Percentiles rank a stretch among this genome's conserved stretches.
Conservation (phyloP, 2,797 vertebrate genomes). For the Mergus octosetaceus region DNA sequence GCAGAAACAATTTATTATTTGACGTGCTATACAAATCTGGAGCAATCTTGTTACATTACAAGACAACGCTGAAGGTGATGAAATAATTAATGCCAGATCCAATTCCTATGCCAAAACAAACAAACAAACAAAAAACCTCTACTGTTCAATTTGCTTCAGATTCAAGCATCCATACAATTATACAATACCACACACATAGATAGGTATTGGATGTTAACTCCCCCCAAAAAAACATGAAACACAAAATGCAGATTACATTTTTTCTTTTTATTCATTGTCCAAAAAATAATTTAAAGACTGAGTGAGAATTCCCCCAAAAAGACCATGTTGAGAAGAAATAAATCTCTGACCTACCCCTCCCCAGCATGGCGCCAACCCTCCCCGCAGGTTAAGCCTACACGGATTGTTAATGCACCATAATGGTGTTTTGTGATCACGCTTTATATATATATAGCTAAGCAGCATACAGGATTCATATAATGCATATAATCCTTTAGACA, state of each 20-base stretch:
- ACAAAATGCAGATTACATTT: not conserved
- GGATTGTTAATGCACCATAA: too few relatives aligned
- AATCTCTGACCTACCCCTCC: not conserved
- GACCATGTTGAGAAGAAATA: not conserved
- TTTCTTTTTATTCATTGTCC: not conserved
- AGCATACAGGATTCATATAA: too few relatives aligned
- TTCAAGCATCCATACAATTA: not conserved
- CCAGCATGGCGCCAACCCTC: too few relatives aligned
- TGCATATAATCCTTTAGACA: too few relatives aligned
- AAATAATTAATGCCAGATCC: not conserved
- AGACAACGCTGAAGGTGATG: not conserved
- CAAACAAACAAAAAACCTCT: too few relatives aligned
- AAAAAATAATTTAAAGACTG: not conserved
- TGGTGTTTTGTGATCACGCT: too few relatives aligned
- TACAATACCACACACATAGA: not conserved
- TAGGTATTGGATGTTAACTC: not conserved
- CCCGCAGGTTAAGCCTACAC: too few relatives aligned
- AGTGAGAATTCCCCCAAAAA: not conserved
- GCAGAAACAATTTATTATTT: not conserved
- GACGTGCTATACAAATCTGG: not conserved
- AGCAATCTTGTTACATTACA: not conserved
- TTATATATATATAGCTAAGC: too few relatives aligned
- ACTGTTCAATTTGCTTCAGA: not conserved
- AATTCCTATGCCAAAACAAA: not conserved
- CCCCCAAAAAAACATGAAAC: not conserved